Percentiles rank a stretch among this genome's conserved stretches.
Conservation (phyloP, 1,140 invertebrate genomes). For the Hyles vespertilio region DNA sequence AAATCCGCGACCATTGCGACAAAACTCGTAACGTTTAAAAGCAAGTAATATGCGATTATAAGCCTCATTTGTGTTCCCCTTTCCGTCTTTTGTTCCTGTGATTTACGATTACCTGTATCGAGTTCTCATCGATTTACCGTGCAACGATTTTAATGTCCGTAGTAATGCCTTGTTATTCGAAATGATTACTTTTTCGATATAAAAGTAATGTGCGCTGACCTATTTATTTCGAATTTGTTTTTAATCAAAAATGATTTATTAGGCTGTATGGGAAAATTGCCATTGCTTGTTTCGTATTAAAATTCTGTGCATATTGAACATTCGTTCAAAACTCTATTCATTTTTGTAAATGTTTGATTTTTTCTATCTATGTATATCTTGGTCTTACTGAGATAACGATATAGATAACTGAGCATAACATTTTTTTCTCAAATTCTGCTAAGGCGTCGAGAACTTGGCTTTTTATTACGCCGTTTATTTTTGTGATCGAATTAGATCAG, state of each 20-base stretch:
- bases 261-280: neutral
- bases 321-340: too few species aligned
- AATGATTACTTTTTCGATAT: neutral
- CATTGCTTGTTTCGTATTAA: neutral
- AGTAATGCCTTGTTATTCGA: conserved; percentile 15
- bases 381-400: too few species aligned
- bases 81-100: conserved; percentile 60
- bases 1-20: too few species aligned
- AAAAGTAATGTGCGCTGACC: conserved; percentile 3
- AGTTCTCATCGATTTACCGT: conserved; percentile 37
- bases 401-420: too few species aligned
- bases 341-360: too few species aligned
- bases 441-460: too few species aligned
- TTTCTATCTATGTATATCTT: too few species aligned
- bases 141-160: conserved; percentile 28
- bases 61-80: conserved; percentile 60
- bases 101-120: conserved; percentile 54
- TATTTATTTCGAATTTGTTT: conserved; percentile 7
- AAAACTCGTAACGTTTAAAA: too few species aligned
- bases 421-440: too few species aligned
- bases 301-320: neutral
- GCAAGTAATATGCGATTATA: conserved; percentile 8
- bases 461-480: too few species aligned
- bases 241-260: neutral
- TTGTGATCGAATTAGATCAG: too few species aligned